Evolutionary conservation across 2,797 vertebrate genomes (phyloP).

Genomic region (Dallia pectoralis): DNA sequence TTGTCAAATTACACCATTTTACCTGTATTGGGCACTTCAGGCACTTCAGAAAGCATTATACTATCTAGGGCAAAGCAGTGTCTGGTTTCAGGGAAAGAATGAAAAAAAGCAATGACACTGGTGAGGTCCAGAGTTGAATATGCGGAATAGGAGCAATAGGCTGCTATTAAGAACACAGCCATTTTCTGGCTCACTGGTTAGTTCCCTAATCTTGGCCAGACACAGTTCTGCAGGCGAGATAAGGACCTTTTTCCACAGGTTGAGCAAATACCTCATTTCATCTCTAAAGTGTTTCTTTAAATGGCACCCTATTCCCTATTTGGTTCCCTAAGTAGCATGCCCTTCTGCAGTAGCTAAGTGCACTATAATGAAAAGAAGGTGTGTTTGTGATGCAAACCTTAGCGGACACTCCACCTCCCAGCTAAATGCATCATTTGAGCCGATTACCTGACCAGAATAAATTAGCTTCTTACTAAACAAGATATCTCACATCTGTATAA

Average conservation of each 20-base stretch:
- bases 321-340: too few species aligned
- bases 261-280: not conserved
- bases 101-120: too few species aligned
- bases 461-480: not conserved
- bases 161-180: not conserved
- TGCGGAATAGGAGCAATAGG: not conserved
- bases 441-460: not conserved
- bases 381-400: not conserved
- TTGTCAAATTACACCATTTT: not conserved
- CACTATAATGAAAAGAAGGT: too few species aligned
- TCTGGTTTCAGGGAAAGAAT: too few species aligned
- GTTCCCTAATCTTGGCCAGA: constrained; percentile 7
- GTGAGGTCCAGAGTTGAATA: too few species aligned
- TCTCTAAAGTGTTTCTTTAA: not conserved
- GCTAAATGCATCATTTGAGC: not conserved
- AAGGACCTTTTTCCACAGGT: constrained; percentile 16
- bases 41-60: not conserved
- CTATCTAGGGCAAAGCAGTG: not conserved
- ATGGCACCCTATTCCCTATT: too few species aligned
- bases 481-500: not conserved
- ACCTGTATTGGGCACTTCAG: not conserved
- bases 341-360: too few species aligned
- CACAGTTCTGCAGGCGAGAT: not conserved
- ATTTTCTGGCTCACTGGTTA: constrained; percentile 6
- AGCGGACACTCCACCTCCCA: not conserved